These are phyloP conservation scores for Abrostola triplasia DNA, from an alignment of 2,888 invertebrate species.

Conservation along the genomic window DNA sequence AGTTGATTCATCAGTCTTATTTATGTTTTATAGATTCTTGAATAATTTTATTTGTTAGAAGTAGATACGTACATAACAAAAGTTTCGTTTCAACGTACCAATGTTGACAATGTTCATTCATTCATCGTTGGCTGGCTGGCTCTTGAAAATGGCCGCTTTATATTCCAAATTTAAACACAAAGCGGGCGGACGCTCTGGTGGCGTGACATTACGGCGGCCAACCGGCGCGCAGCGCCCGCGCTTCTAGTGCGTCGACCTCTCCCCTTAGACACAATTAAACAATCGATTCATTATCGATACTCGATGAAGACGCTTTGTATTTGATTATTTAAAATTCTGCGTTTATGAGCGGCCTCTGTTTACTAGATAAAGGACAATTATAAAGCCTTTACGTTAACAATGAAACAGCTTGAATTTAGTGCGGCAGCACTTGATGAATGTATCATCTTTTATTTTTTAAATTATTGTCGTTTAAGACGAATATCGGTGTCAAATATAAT, in stretches of 20 bases:
- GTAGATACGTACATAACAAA: constrained; percentile 23
- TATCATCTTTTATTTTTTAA: not conserved
- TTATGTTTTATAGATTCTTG: constrained; percentile 35
- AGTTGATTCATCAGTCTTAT: constrained; percentile 22
- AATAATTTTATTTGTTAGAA: constrained; percentile 31
- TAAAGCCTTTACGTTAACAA: constrained; percentile 25
- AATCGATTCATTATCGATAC: constrained; percentile 57
- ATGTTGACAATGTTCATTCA: constrained; percentile 63
- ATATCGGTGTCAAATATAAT: too few relatives aligned
- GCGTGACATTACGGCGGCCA: constrained; percentile 79
- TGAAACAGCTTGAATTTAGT: constrained; percentile 16
- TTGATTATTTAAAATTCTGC: constrained; percentile 36
- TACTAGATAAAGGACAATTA: constrained; percentile 13
- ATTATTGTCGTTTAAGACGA: not conserved
- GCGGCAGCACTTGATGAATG: constrained; percentile 24
- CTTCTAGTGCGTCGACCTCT: constrained; percentile 78
- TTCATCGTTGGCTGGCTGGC: constrained; percentile 51
- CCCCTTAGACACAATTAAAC: constrained; percentile 52
- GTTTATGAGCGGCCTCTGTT: constrained; percentile 27
- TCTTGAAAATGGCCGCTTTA: constrained; percentile 64
- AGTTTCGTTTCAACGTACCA: constrained; percentile 27
- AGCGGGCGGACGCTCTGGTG: constrained; percentile 67
- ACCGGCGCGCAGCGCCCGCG: constrained; percentile 68
- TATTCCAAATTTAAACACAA: constrained; percentile 83
- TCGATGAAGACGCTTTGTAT: constrained; percentile 35